Percentiles rank a stretch among this genome's conserved stretches.
These are phyloP conservation scores for Eolophus roseicapilla DNA, from an alignment of 2,113 vertebrate genomes.

Conservation along the genomic window DNA sequence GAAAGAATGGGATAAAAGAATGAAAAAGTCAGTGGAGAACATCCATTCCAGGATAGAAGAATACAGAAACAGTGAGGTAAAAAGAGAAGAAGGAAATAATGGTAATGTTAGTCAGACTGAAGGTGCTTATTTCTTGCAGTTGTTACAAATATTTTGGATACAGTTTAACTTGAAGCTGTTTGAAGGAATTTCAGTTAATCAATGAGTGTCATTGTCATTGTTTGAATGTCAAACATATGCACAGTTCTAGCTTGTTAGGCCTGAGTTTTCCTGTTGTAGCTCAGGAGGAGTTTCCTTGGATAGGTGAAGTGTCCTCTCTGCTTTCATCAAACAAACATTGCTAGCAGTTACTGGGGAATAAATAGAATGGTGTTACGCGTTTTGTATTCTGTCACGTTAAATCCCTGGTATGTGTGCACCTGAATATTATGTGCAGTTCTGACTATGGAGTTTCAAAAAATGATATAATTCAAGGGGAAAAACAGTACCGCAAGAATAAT, in stretches of 20 bases:
- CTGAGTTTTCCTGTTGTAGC: not conserved
- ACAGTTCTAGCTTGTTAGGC: not conserved
- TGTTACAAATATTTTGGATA: not conserved
- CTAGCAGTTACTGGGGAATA: not conserved
- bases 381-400: not conserved
- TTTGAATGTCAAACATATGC: not conserved
- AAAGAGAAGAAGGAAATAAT: not conserved
- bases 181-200: not conserved
- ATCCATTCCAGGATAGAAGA: not conserved
- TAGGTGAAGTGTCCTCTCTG: not conserved
- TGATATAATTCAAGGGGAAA: not conserved
- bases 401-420: not conserved
- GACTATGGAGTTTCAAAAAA: not conserved
- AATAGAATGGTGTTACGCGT: not conserved
- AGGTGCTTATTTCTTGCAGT: not conserved
- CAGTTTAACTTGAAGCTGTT: not conserved
- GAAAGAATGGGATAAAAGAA: not conserved
- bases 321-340: not conserved
- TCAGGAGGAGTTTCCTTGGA: not conserved
- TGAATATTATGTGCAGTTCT: not conserved
- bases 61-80: not conserved
- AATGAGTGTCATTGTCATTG: accelerated
- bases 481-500: not conserved
- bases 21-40: not conserved
- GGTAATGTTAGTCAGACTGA: not conserved